Evolutionary conservation across 2,888 invertebrate genomes (phyloP).

Genomic region (Hoplodrina ambigua): DNA sequence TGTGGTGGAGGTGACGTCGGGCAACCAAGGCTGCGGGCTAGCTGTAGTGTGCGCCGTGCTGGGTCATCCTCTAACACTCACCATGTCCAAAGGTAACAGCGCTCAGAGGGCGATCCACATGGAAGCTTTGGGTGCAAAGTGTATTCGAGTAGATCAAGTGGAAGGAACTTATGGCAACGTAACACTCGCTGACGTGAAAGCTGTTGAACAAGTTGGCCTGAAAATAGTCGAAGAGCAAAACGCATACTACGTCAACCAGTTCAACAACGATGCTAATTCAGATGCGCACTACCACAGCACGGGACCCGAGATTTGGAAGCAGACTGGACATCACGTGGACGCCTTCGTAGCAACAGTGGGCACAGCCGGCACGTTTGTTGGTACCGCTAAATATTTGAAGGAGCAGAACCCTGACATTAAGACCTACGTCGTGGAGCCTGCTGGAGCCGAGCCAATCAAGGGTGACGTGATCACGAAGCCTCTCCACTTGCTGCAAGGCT

Average conservation of each 20-base stretch:
- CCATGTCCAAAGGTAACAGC: slow-evolving; percentile 87
- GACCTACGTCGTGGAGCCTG: slow-evolving; percentile 83
- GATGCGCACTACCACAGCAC: slow-evolving; percentile 83
- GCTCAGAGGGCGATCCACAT: slow-evolving; percentile 85
- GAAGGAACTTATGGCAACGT: slow-evolving; percentile 87
- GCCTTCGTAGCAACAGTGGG: slow-evolving; percentile 85
- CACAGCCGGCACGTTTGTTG: slow-evolving; percentile 84
- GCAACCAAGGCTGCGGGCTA: slow-evolving; percentile 86
- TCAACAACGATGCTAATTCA: slow-evolving; percentile 79
- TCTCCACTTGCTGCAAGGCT: slow-evolving; percentile 85
- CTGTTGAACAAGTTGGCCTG: slow-evolving; percentile 79
- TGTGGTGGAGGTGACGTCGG: slow-evolving; percentile 85
- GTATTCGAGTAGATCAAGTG: slow-evolving; percentile 83
- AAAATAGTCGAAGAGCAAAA: slow-evolving; percentile 77
- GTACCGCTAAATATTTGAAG: slow-evolving; percentile 82
- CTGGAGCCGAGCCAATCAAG: slow-evolving; percentile 83
- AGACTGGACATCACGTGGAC: slow-evolving; percentile 84
- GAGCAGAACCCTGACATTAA: slow-evolving; percentile 80
- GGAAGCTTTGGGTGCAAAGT: slow-evolving; percentile 86
- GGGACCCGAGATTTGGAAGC: slow-evolving; percentile 87
- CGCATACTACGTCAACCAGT: slow-evolving; percentile 85
- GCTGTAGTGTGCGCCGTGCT: slow-evolving; percentile 86
- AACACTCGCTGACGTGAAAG: slow-evolving; percentile 81
- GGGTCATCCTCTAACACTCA: slow-evolving; percentile 82
- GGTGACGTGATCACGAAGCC: slow-evolving; percentile 84